phyloP scores from a whole-genome alignment of 2,888 invertebrate genomes.

The Aelia acuminata region DNA sequence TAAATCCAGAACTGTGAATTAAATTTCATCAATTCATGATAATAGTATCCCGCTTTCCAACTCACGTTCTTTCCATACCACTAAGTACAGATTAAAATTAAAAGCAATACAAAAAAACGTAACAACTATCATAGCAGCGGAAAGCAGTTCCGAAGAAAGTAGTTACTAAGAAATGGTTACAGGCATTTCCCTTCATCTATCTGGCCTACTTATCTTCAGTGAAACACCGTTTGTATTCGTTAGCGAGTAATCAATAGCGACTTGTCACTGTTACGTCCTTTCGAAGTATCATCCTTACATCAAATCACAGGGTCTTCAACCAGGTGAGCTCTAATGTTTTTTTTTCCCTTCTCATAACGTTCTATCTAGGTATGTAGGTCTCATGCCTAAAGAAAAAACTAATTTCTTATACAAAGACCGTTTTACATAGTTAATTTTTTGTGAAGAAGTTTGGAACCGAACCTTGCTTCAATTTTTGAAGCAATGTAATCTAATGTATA shows the following conservation, averaged over 20 bases:
- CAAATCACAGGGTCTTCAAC: not conserved
- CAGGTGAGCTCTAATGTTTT: too few species aligned
- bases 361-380: too few species aligned
- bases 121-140: not conserved
- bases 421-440: too few species aligned
- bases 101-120: not conserved
- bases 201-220: not conserved
- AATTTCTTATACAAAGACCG: too few species aligned
- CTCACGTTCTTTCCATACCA: not conserved
- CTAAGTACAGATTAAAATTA: not conserved
- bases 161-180: not conserved
- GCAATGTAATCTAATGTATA: too few species aligned
- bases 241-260: not conserved
- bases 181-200: not conserved
- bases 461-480: too few species aligned
- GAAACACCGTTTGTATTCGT: slow-evolving; percentile 24
- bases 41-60: not conserved
- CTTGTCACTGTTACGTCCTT: not conserved
- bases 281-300: not conserved
- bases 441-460: too few species aligned
- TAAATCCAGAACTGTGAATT: not conserved
- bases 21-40: not conserved
- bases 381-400: too few species aligned
- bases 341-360: too few species aligned
- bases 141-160: not conserved